Evolutionary conservation across 2,113 vertebrate species (phyloP).

Genomic region (Toxotes chatareus): DNA sequence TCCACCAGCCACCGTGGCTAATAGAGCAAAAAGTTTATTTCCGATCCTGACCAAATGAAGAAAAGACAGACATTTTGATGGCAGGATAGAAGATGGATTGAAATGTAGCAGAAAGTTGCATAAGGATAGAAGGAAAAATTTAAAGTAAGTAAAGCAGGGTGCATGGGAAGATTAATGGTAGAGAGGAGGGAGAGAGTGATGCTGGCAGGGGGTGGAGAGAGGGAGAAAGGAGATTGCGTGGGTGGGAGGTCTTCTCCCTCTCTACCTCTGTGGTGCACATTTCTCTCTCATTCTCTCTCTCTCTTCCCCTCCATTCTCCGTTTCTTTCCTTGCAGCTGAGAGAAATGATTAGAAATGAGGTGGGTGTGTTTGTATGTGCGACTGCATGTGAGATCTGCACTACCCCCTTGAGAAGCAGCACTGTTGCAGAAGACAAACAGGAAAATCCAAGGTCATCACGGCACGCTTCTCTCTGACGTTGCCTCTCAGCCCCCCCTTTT

Average conservation of each 20-base stretch:
- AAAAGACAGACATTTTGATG: background rate
- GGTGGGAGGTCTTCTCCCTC: constrained; percentile 60
- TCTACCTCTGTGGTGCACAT: constrained; percentile 45
- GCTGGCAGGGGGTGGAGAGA: constrained; percentile 38
- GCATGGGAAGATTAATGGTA: constrained; percentile 48
- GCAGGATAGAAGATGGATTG: constrained; percentile 5
- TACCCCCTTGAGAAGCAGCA: constrained; percentile 54
- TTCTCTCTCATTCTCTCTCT: constrained; percentile 25
- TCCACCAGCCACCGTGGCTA: background rate
- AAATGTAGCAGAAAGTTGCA: constrained; percentile 33
- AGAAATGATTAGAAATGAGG: constrained; percentile 51
- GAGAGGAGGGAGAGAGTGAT: constrained; percentile 37
- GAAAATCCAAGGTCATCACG: constrained; percentile 85
- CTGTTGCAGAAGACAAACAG: constrained; percentile 64
- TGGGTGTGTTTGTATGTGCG: constrained; percentile 39
- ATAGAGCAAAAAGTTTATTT: background rate
- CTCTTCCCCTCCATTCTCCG: background rate
- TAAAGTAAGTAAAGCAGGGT: constrained; percentile 34
- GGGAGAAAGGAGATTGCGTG: constrained; percentile 53
- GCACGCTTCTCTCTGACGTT: constrained; percentile 67
- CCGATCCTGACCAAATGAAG: background rate
- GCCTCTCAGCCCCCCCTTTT: constrained; percentile 52
- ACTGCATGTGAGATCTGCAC: constrained; percentile 56
- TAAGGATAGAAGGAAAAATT: constrained; percentile 27
- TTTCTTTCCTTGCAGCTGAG: constrained; percentile 31